Evolutionary conservation across 2,888 invertebrate genomes (phyloP).

Genomic region (Chromoteleia sp.): DNA sequence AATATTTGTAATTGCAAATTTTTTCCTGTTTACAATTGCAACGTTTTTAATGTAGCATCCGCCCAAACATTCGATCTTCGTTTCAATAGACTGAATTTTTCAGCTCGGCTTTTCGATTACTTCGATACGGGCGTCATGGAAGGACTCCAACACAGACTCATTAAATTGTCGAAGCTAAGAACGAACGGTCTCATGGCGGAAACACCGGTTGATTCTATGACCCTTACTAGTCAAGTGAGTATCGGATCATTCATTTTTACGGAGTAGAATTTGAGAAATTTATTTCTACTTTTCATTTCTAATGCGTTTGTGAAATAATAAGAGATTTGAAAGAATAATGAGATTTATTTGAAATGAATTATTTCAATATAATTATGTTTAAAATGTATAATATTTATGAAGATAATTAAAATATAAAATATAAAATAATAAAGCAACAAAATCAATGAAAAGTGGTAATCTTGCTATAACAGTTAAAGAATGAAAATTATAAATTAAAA

Average conservation of each 20-base stretch:
- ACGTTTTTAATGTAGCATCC: conserved; percentile 24
- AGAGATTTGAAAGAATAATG: too few species aligned
- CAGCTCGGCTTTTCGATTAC: conserved; percentile 97
- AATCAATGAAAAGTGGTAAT: too few species aligned
- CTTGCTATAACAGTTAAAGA: too few species aligned
- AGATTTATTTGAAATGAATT: too few species aligned
- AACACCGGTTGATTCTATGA: conserved; percentile 88
- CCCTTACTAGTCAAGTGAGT: conserved; percentile 89
- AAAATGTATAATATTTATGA: too few species aligned
- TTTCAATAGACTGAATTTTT: conserved; percentile 76
- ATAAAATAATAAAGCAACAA: too few species aligned
- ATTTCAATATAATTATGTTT: too few species aligned
- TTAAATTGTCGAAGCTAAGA: conserved; percentile 87
- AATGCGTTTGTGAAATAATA: too few species aligned
- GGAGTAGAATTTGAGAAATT: too few species aligned
- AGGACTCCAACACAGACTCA: conserved; percentile 92
- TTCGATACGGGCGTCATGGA: conserved; percentile 97
- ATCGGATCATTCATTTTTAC: not conserved
- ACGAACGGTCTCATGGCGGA: conserved; percentile 88
- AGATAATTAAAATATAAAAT: too few species aligned
- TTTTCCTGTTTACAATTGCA: conserved; percentile 19
- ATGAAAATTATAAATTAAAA: not conserved
- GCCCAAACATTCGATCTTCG: not conserved
- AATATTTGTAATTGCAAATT: conserved; percentile 14
- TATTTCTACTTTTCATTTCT: too few species aligned